A percentile compares a stretch with the other conserved stretches of the same genome.
Conservation (phyloP, 2,113 vertebrate species). For the Spea bombifrons region DNA sequence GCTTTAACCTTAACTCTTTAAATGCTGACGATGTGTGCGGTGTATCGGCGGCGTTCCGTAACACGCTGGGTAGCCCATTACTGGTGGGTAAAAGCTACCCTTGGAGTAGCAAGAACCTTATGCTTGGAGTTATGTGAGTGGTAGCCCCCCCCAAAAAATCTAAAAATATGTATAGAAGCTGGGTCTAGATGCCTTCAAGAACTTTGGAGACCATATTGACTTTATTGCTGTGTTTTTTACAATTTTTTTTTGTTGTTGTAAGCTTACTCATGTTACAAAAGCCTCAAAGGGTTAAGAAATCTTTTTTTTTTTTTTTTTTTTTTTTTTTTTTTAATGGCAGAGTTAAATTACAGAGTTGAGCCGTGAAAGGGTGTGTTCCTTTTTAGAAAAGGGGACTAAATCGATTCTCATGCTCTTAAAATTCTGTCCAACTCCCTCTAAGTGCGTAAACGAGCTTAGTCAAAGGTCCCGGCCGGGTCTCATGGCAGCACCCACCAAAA, state of each 20-base stretch:
- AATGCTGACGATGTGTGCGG: not conserved
- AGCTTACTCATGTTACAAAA: too few relatives aligned
- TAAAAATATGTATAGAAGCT: too few relatives aligned
- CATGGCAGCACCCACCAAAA: not conserved
- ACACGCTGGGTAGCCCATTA: too few relatives aligned
- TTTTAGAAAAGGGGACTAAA: not conserved
- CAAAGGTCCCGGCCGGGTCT: not conserved
- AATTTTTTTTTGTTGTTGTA: too few relatives aligned
- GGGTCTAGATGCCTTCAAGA: too few relatives aligned
- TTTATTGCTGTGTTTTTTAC: too few relatives aligned
- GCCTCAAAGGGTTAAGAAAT: not conserved
- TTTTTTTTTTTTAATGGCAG: not conserved
- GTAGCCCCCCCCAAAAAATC: too few relatives aligned
- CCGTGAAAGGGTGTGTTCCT: not conserved
- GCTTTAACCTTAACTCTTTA: not conserved
- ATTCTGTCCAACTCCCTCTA: not conserved
- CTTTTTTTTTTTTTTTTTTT: not conserved
- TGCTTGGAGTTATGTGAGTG: too few relatives aligned
- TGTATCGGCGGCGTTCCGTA: too few relatives aligned
- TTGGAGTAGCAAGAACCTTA: too few relatives aligned
- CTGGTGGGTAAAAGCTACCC: too few relatives aligned
- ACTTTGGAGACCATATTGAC: too few relatives aligned
- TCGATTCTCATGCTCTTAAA: slow-evolving; percentile 5
- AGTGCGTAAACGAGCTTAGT: not conserved
- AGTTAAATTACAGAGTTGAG: not conserved